Base-by-base conservation (phyloP, 2,113 vertebrate genomes). In the Microcebus jonahi region DNA sequence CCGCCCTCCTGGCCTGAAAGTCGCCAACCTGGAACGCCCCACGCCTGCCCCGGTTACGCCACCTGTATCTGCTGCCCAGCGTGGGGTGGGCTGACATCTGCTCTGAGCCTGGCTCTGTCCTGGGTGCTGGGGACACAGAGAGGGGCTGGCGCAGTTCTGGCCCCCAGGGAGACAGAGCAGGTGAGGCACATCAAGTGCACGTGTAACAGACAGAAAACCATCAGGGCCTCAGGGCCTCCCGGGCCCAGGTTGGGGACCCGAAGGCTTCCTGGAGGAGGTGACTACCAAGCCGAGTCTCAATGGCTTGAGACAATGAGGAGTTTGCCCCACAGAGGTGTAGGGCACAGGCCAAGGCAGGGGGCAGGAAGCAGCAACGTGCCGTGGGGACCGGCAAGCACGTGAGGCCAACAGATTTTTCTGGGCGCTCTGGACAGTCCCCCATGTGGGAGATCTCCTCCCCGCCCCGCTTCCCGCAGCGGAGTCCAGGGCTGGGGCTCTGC, bases 351-450 rank as follows among this genome's bases (percentile, higher is more conserved):
- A 6, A 79, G 36, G 25, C 65, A 25, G 29, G 29, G 57, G 63
- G 25, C 21, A 1, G 73, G 57, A 11, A 12, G 13, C 0, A 0
- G 39, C 4, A 2, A 0, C 3, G 25, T 7, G 6, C 4, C 3
- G 1, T 0, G 3, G 3, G 18, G 25, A 29, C 18, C 0, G 6
- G 6, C 3, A 2, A 14, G 12, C 2, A 8, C 0, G 0, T 0
- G 2, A 53, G n/a, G 48, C 18, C 7, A 2, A 21, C 31, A 8
- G 61, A 31, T 9, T 91, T 29, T 17, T 65, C 84, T 13, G 48
- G 86, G 53, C 8, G 31, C 36, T 29, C 17, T 3, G 50, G 77
- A 8, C 18, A 21, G 70, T 12, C 15, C 61, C 77, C 36, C 3
- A 45, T 48, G 71, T 2, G 21, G 88, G 61, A 5, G 7, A 42